Conservation (phyloP, 2,888 invertebrate species). For the Hyppa rectilinea region DNA sequence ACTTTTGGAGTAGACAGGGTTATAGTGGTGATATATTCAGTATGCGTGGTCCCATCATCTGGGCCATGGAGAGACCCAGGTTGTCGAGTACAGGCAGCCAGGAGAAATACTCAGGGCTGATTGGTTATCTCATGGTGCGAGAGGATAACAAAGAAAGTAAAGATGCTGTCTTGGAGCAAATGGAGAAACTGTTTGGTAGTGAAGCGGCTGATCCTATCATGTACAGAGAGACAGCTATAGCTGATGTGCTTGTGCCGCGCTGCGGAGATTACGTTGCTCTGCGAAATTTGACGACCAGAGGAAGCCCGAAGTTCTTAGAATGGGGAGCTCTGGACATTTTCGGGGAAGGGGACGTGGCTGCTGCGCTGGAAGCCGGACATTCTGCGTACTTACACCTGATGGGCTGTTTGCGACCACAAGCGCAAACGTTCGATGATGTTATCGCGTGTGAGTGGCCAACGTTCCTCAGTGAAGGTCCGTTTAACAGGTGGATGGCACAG, state of each 20-base stretch:
- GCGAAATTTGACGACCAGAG: slow-evolving; percentile 67
- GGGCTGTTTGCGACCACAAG: slow-evolving; percentile 83
- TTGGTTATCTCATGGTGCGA: slow-evolving; percentile 79
- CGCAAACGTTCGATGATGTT: slow-evolving; percentile 81
- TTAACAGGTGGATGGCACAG: slow-evolving; percentile 70
- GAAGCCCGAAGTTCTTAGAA: slow-evolving; percentile 74
- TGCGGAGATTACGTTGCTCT: slow-evolving; percentile 85
- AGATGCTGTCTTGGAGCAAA: slow-evolving; percentile 80
- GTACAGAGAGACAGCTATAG: slow-evolving; percentile 80
- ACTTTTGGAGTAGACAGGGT: slow-evolving; percentile 83
- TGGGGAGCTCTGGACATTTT: slow-evolving; percentile 87
- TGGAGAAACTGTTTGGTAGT: slow-evolving; percentile 82
- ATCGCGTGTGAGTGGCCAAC: slow-evolving; percentile 72
- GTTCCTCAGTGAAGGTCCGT: slow-evolving; percentile 67
- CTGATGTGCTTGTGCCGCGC: slow-evolving; percentile 81
- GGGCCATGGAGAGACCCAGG: slow-evolving; percentile 85
- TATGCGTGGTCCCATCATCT: slow-evolving; percentile 85
- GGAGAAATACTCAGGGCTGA: slow-evolving; percentile 75
- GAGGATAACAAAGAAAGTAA: slow-evolving; percentile 69
- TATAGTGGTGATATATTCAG: slow-evolving; percentile 87
- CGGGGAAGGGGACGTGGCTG: slow-evolving; percentile 84
- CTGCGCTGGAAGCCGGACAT: slow-evolving; percentile 86
- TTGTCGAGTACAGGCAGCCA: slow-evolving; percentile 77
- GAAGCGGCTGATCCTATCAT: slow-evolving; percentile 77
- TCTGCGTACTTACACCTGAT: slow-evolving; percentile 81